Conservation (phyloP, 2,113 vertebrate genomes). For the Gila orcuttii region DNA sequence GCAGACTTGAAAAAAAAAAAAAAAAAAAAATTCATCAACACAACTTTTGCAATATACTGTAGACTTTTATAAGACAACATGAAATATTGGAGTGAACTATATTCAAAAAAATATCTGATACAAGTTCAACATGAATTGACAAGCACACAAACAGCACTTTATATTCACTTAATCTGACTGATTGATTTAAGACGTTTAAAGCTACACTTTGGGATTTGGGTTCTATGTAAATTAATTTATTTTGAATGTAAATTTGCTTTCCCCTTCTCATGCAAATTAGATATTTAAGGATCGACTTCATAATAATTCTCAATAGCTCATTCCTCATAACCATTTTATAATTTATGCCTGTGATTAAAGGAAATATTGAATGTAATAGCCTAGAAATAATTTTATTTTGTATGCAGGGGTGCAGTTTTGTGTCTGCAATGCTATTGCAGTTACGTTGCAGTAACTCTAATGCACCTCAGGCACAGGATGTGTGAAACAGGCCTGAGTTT, state of each 20-base stretch:
- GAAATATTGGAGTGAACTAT: background rate
- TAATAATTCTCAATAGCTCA: background rate
- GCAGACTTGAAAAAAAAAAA: background rate
- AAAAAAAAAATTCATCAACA: background rate
- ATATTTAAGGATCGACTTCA: background rate
- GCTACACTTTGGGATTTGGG: background rate
- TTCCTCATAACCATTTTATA: background rate
- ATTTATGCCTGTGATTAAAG: background rate
- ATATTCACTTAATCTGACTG: slow-evolving; percentile 9
- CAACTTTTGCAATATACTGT: background rate
- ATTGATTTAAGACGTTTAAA: background rate
- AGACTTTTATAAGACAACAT: background rate
- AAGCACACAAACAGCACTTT: background rate
- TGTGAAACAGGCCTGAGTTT: background rate
- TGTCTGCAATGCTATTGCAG: background rate
- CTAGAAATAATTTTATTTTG: background rate
- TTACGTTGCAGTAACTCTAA: background rate
- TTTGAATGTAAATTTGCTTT: background rate
- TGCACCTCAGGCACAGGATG: background rate
- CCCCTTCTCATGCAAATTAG: background rate
- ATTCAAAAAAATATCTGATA: background rate
- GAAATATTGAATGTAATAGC: background rate
- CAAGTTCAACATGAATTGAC: slow-evolving; percentile 1
- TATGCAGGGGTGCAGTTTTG: background rate
- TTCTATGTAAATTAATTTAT: background rate